Evolutionary conservation across 2,113 vertebrate genomes (phyloP).

Genomic region (Pontoporia blainvillei): DNA sequence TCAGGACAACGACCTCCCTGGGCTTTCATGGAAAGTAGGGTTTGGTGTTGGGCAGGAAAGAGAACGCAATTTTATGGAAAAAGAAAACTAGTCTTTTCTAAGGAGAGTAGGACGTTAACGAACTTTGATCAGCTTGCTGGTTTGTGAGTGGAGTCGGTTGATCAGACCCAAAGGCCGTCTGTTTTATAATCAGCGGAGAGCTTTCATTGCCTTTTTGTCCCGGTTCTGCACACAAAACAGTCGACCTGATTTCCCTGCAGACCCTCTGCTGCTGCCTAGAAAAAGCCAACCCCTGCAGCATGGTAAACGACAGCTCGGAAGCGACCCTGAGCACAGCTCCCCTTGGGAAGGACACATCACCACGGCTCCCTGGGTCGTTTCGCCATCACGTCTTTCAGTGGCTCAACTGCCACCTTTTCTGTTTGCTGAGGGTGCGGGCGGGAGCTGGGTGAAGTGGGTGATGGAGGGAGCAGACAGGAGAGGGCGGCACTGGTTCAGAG

Average conservation of each 20-base stretch:
- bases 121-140: not conserved
- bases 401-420: accelerated
- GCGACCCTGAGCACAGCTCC: not conserved
- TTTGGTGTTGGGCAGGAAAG: not conserved
- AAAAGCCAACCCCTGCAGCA: not conserved
- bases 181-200: not conserved
- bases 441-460: accelerated
- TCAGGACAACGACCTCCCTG: not conserved
- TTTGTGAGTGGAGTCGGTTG: not conserved
- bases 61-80: not conserved
- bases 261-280: not conserved
- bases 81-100: not conserved
- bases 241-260: not conserved
- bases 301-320: not conserved
- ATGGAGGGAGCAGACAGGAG: not conserved
- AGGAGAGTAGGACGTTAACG: not conserved
- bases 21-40: not conserved
- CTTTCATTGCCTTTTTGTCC: not conserved
- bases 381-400: not conserved
- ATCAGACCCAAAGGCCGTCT: not conserved
- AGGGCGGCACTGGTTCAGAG: not conserved
- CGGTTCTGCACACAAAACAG: not conserved
- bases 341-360: accelerated
- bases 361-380: not conserved
- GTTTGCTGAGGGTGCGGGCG: not conserved